Percentiles rank a stretch among this genome's conserved stretches.
These are phyloP conservation scores for Ptychodera flava DNA, from an alignment of 35 echinoderm and acorn worm genomes.

Conservation along the genomic window DNA sequence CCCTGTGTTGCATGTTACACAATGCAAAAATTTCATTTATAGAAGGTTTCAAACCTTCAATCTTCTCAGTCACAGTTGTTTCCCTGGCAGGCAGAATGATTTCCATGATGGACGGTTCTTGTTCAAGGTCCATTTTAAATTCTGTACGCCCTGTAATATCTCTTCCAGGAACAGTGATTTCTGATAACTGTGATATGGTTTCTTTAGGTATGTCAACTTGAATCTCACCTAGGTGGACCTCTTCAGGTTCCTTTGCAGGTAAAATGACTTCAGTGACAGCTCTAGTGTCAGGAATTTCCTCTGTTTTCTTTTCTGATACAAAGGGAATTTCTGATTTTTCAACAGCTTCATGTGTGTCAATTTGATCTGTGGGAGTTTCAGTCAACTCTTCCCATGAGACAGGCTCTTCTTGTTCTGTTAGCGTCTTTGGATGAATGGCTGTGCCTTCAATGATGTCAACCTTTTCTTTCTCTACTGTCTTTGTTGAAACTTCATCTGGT, in stretches of 20 bases:
- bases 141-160: neutral
- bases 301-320: conserved; percentile 2
- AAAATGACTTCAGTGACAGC: conserved; percentile 32
- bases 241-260: conserved; percentile 23
- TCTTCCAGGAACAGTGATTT: neutral
- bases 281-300: conserved; percentile 4
- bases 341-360: conserved; percentile 2
- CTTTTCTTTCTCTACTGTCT: conserved; percentile 1
- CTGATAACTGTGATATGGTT: conserved; percentile 4
- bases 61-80: conserved; percentile 3
- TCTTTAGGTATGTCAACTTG: conserved; percentile 11
- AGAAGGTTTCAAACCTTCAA: neutral
- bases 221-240: conserved; percentile 9
- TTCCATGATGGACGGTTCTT: neutral
- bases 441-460: conserved; percentile 11
- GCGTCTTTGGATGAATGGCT: neutral
- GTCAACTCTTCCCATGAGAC: conserved; percentile 8
- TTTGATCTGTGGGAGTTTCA: conserved; percentile 4
- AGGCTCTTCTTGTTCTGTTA: conserved; percentile 14
- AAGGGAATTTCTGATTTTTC: conserved; percentile 9
- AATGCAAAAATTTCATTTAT: neutral
- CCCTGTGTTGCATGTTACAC: no score
- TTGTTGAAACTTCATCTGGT: conserved; percentile 10
- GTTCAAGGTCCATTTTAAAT: neutral
- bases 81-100: conserved; percentile 1